Conservation (phyloP, 2,888 invertebrate genomes). For the Rugalucina vietnamica region DNA sequence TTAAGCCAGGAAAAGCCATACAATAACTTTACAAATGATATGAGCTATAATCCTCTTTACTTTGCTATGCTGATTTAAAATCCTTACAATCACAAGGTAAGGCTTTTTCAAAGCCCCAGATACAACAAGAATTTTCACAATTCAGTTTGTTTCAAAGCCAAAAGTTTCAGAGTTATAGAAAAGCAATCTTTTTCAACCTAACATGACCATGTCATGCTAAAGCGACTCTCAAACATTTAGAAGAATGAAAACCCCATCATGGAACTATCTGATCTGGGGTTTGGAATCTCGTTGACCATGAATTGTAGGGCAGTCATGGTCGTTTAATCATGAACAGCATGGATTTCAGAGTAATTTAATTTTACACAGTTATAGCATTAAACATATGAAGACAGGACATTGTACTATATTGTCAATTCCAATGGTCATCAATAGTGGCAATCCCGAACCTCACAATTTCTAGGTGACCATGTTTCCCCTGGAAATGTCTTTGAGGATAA, state of each 20-base stretch:
- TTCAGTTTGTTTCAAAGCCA: too few relatives aligned
- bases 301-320: not conserved
- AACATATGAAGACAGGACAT: not conserved
- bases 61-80: not conserved
- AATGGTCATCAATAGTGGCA: not conserved
- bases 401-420: not conserved
- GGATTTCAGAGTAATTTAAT: slow-evolving; percentile 1
- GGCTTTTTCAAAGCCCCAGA: not conserved
- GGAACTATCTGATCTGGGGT: too few relatives aligned
- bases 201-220: too few relatives aligned
- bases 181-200: too few relatives aligned
- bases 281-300: too few relatives aligned
- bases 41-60: not conserved
- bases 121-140: too few relatives aligned
- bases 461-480: too few relatives aligned
- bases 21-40: not conserved
- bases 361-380: slow-evolving; percentile 10
- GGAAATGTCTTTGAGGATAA: too few relatives aligned
- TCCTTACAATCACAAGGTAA: not conserved
- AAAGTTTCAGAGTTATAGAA: too few relatives aligned
- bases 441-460: too few relatives aligned
- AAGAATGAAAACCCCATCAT: too few relatives aligned
- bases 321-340: slow-evolving; percentile 6
- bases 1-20: slow-evolving; percentile 4
- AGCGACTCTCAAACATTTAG: too few relatives aligned